Base-by-base conservation (phyloP, 1,140 invertebrate genomes). In the Homalodisca vitripennis region DNA sequence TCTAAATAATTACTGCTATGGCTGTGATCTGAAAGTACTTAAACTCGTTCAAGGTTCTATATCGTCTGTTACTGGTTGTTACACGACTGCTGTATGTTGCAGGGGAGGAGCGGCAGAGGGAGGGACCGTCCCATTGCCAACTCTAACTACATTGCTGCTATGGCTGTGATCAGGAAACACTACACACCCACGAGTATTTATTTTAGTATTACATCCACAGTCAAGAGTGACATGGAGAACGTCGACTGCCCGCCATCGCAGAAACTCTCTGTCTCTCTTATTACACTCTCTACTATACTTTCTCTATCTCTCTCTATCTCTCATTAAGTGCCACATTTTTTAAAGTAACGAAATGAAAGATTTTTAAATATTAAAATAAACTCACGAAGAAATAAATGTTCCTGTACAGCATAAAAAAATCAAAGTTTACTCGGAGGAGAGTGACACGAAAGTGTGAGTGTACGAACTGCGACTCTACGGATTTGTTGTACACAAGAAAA, bases 101-200 rank as follows among this genome's bases (percentile, higher is more conserved):
- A 68, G 67, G 48, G 26, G 57, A 22, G 34, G 67, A 68, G 67
- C 51, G 27, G 53, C 55, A n/a, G 57, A 46, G 41, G 17, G 57
- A 46, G 41, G 66, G 20, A 29, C 47, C 46, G 27, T 20, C 41
- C 27, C 22, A n/a, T 46, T 22, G 57, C 66, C 47, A 30, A 17
- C 32, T 47, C 65, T 32, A 53, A n/a, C 41, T 17, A 34, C 27
- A 64, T 71, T 71, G 66, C 65, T 71, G 64, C 67, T 66, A 68
- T 14, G 70, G 70, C 62, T 71, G 66, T 75, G 71, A 93, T 84
- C 92, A 95, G 85, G 93, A 95, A 87, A 91, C 91, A 93, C 80
- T 93, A 96, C 86, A 92, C 92, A 80, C 93, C 92, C 77, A 93
- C 93, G 80, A 93, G 93, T 78, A 69, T 69, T 69, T 69, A 69